These are phyloP conservation scores for Heliothis subflexa DNA, from an alignment of 1,140 invertebrate genomes.

Conservation along the genomic window DNA sequence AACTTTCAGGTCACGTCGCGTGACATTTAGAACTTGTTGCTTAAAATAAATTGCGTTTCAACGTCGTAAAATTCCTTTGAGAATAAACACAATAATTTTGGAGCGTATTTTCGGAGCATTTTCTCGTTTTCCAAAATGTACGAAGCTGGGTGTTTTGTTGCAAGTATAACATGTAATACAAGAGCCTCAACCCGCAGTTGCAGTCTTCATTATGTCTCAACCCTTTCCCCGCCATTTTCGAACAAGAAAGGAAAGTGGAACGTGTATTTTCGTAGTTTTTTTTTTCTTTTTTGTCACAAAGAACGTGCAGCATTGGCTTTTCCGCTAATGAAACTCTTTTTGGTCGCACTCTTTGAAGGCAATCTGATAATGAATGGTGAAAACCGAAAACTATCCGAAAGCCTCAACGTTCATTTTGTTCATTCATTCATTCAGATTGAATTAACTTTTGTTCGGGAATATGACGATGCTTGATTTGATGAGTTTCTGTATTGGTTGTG, in stretches of 20 bases:
- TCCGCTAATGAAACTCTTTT: constrained; percentile 77
- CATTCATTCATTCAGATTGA: constrained; percentile 16
- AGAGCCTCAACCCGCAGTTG: constrained; percentile 20
- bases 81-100: too few species aligned
- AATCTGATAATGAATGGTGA: constrained; percentile 65
- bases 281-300: constrained; percentile 64
- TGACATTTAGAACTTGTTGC: background rate
- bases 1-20: background rate
- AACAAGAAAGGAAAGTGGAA: constrained; percentile 70
- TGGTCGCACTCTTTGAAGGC: constrained; percentile 62
- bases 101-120: too few species aligned
- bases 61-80: too few species aligned
- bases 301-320: constrained; percentile 70
- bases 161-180: constrained; percentile 9
- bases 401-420: constrained; percentile 19
- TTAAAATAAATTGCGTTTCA: too few species aligned
- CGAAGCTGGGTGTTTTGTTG: too few species aligned
- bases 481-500: background rate
- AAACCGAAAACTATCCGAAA: constrained; percentile 39
- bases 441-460: constrained; percentile 17
- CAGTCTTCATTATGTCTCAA: constrained; percentile 72
- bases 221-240: constrained; percentile 63
- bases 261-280: constrained; percentile 66
- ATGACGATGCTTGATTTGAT: constrained; percentile 11
- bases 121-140: too few species aligned